These are phyloP conservation scores for Microcaecilia unicolor DNA, from an alignment of 2,797 vertebrate species.

Conservation along the genomic window DNA sequence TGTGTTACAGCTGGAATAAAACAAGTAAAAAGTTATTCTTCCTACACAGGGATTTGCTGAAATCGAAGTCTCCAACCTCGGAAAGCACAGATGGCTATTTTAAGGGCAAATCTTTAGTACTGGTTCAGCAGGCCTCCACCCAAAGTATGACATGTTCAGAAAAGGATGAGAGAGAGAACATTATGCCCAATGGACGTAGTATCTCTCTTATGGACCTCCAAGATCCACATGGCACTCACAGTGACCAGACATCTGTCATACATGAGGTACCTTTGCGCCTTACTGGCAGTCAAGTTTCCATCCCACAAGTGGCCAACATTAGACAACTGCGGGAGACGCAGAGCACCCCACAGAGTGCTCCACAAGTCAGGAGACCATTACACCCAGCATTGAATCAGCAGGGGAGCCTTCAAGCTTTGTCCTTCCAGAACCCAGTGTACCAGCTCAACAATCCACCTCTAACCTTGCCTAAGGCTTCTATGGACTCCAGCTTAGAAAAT, in stretches of 20 bases:
- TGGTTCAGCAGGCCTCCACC: conserved; percentile 66
- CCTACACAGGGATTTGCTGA: conserved; percentile 61
- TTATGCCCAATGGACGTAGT: conserved; percentile 74
- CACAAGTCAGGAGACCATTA: conserved; percentile 78
- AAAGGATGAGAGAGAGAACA: conserved; percentile 63
- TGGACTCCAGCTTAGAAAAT: conserved; percentile 86
- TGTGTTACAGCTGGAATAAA: too few species aligned
- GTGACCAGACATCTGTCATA: conserved; percentile 32
- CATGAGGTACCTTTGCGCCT: conserved; percentile 66
- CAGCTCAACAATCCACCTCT: conserved; percentile 74
- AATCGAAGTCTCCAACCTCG: conserved; percentile 62
- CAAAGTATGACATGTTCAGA: conserved; percentile 76
- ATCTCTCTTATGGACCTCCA: conserved; percentile 91
- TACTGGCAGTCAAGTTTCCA: conserved; percentile 74
- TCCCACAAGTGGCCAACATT: conserved; percentile 57
- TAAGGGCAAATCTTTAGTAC: conserved; percentile 60
- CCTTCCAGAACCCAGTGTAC: conserved; percentile 91
- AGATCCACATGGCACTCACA: conserved; percentile 55
- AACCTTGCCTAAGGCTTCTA: conserved; percentile 49
- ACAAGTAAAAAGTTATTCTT: conserved; percentile 21
- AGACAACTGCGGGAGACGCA: conserved; percentile 66
- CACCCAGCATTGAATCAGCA: conserved; percentile 71
- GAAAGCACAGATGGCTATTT: conserved; percentile 60
- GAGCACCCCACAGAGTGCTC: conserved; percentile 76
- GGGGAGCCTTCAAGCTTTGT: conserved; percentile 78